Evolutionary conservation across 1,140 invertebrate species (phyloP).

Genomic region (Leptonema lineaticorne): DNA sequence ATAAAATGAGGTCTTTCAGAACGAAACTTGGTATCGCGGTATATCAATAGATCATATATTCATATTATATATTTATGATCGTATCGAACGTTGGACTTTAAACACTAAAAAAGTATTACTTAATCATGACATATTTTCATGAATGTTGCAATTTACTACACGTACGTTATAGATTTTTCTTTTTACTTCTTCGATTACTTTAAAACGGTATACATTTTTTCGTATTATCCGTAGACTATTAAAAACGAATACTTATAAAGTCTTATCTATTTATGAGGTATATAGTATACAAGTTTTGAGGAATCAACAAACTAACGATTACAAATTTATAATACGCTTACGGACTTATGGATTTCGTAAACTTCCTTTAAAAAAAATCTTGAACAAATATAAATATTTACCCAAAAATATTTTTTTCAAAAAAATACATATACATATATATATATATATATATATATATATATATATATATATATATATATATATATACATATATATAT

Average conservation of each 20-base stretch:
- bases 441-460: too few species aligned
- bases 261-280: slow-evolving; percentile 14
- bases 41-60: background rate
- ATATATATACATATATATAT: too few species aligned
- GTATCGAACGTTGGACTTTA: background rate
- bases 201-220: background rate
- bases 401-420: slow-evolving; percentile 26
- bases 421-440: slow-evolving; percentile 29
- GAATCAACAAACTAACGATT: background rate
- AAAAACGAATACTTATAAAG: background rate
- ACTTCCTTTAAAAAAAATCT: slow-evolving; percentile 7
- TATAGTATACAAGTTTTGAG: slow-evolving; percentile 13
- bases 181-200: too few species aligned
- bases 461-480: too few species aligned
- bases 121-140: background rate
- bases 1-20: background rate
- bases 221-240: too few species aligned
- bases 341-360: slow-evolving; percentile 23
- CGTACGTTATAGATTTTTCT: too few species aligned
- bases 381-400: slow-evolving; percentile 15
- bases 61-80: background rate
- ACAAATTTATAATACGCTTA: slow-evolving; percentile 11
- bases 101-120: background rate
- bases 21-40: too few species aligned
- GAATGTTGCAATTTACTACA: too few species aligned